Evolutionary conservation across 2,797 vertebrate species (phyloP), one percentile per base, ranked within the genome.

Genomic region (Manis crassicaudata): DNA sequence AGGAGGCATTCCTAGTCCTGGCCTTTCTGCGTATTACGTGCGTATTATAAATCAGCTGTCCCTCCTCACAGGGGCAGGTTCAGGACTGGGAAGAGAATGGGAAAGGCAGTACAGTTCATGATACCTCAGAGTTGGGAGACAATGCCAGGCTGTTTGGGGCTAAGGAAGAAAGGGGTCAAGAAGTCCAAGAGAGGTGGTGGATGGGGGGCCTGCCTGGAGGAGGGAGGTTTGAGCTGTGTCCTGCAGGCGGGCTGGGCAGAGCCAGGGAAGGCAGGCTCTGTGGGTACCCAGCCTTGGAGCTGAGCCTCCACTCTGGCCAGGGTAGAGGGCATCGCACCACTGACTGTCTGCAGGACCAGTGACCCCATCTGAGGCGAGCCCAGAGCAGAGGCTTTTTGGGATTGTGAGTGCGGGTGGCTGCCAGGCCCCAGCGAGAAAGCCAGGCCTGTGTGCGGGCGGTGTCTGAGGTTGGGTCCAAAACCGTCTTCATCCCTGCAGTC

Each of bases 401-500:
- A 10, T 32, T 58, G 35, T 32, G 65, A 14, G 1, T 14, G 1
- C 1, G 0, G 0, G 35, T 5, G 2, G 65, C 85, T 17, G 21
- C 37, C 68, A 25, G 35, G 13, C 52, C 50, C 77, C 7, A 0
- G 4, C 2, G 18, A 81, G 52, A 21, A 77, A 5, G 88, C 23
- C 18, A 43, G 12, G 75, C 60, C 46, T 46, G 46, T 46, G 1
- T 2, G 35, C 0, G 35, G 93, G 87, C 35, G 29, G 50, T 4
- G 21, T 62, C 75, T 23, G 58, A 54, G 76, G 50, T 7, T 0
- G 6, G 7, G 21, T 76, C 70, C 43, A 63, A 58, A 73, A 2
- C 56, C 3, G 18, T n/a, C 70, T 92, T 67, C 56, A 68, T 88
- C 63, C 85, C 54, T 4, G 9, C 11, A 7, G 85, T 16, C 0